Evolutionary conservation across 1,140 invertebrate species (phyloP).

Genomic region (Aphidius gifuensis): DNA sequence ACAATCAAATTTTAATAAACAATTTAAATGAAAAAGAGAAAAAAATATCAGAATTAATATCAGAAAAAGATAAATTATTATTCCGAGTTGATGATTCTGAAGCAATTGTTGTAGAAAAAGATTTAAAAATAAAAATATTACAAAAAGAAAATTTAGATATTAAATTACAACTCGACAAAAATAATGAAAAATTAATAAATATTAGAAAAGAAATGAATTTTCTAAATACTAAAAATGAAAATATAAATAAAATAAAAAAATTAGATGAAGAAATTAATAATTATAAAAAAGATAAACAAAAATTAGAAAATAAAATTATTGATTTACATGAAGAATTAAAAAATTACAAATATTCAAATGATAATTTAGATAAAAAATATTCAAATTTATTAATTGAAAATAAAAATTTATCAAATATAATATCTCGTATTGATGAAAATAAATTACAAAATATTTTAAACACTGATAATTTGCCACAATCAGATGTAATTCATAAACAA

Average conservation of each 20-base stretch:
- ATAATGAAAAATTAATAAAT: background rate
- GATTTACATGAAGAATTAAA: conserved; percentile 10
- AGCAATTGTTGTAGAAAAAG: conserved; percentile 2
- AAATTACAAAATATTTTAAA: too few relatives aligned
- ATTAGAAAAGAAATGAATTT: background rate
- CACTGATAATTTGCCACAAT: too few relatives aligned
- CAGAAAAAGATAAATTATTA: conserved; percentile 5
- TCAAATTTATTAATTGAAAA: background rate
- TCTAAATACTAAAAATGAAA: background rate
- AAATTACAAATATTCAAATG: conserved; percentile 2
- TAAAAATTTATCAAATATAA: background rate
- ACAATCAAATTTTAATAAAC: conserved; percentile 5
- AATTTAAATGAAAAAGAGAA: conserved; percentile 5
- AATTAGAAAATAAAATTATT: conserved; percentile 2
- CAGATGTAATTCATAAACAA: too few relatives aligned
- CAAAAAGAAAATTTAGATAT: background rate
- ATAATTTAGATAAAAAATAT: conserved; percentile 2
- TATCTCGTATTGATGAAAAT: too few relatives aligned
- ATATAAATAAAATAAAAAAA: conserved; percentile 1
- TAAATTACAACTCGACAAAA: conserved; percentile 4
- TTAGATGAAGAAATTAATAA: conserved; percentile 10
- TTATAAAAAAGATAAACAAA: conserved; percentile 6
- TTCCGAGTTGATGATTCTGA: background rate
- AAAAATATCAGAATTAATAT: background rate
- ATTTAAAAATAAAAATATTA: background rate